Conservation (phyloP, 2,113 vertebrate species). For the Dipodomys merriami region DNA sequence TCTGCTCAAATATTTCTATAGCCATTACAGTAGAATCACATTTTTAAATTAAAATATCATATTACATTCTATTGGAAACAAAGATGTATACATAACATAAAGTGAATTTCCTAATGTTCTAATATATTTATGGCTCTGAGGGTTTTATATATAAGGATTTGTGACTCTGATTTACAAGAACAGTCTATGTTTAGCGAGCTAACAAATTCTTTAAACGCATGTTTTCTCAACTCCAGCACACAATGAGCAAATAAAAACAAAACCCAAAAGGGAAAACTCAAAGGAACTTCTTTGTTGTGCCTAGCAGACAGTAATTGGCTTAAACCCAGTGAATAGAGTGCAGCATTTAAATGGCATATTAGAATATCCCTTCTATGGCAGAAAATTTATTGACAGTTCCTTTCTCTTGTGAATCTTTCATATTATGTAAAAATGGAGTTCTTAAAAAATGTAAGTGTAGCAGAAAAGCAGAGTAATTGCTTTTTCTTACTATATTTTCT, state of each 20-base stretch:
- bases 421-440: constrained; percentile 30
- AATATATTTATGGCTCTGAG: constrained; percentile 38
- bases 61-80: constrained; percentile 48
- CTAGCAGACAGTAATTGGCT: constrained; percentile 43
- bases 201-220: constrained; percentile 56
- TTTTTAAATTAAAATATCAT: constrained; percentile 27
- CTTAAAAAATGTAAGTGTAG: constrained; percentile 33
- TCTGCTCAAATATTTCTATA: not conserved
- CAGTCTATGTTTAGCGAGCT: constrained; percentile 47
- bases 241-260: constrained; percentile 55
- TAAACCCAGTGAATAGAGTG: constrained; percentile 10
- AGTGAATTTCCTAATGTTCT: not conserved
- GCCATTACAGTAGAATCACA: not conserved
- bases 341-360: constrained; percentile 61
- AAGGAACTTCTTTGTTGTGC: constrained; percentile 20
- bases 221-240: constrained; percentile 45
- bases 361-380: not conserved
- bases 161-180: constrained; percentile 53
- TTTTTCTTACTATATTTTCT: constrained; percentile 2
- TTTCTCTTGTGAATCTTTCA: not conserved
- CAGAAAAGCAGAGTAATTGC: constrained; percentile 7
- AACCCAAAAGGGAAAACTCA: constrained; percentile 11
- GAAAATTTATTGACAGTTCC: constrained; percentile 18
- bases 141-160: constrained; percentile 46
- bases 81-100: not conserved